Conservation (phyloP, 2,113 vertebrate species). For the Osmerus mordax region DNA sequence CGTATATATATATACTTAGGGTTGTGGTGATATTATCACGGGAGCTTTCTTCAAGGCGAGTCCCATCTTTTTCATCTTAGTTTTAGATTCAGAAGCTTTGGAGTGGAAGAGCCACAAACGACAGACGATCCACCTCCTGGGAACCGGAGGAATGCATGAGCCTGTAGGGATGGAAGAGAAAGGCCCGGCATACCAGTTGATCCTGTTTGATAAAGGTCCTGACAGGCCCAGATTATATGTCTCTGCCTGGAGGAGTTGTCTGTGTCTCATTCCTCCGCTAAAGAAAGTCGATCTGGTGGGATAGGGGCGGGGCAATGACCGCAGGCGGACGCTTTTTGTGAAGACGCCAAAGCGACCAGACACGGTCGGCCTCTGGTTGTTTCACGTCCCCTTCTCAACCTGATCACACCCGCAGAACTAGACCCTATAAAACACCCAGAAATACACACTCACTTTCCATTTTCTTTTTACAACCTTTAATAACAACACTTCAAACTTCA, state of each 20-base stretch:
- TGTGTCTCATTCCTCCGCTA: constrained; percentile 59
- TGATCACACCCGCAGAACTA: constrained; percentile 55
- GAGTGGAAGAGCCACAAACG: constrained; percentile 54
- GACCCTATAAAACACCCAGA: constrained; percentile 35
- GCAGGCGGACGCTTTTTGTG: constrained; percentile 55
- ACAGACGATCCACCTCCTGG: constrained; percentile 62
- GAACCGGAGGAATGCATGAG: constrained; percentile 59
- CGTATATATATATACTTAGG: too few relatives aligned
- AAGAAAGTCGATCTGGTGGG: constrained; percentile 73
- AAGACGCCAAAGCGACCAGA: constrained; percentile 31
- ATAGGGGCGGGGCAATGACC: constrained; percentile 61
- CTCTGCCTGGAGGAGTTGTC: constrained; percentile 66
- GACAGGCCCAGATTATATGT: constrained; percentile 70
- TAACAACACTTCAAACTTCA: too few relatives aligned
- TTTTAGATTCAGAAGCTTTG: not conserved
- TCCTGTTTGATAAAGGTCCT: constrained; percentile 64
- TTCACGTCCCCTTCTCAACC: constrained; percentile 16
- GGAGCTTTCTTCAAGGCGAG: too few relatives aligned
- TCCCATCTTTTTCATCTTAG: too few relatives aligned
- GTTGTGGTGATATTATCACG: too few relatives aligned
- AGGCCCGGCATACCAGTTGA: constrained; percentile 60
- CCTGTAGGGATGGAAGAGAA: constrained; percentile 57
- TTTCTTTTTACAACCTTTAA: too few relatives aligned
- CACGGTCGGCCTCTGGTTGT: not conserved
- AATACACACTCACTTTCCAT: too few relatives aligned